These are phyloP conservation scores for Pachyramphus minor DNA, from an alignment of 2,113 vertebrate species.

Conservation along the genomic window DNA sequence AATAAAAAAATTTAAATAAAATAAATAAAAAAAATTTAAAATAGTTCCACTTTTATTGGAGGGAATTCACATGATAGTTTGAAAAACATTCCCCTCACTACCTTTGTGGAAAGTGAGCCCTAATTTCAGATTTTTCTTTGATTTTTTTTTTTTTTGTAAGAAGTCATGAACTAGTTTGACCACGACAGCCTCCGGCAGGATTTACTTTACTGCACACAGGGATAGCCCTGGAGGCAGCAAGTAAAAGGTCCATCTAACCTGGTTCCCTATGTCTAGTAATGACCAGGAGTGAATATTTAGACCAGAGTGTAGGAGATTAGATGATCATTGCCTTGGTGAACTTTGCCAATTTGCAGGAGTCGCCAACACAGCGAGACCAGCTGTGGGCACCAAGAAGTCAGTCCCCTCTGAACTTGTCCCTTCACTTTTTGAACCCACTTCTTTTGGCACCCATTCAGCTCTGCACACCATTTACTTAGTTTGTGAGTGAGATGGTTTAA, in stretches of 20 bases:
- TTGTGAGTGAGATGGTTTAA: background rate
- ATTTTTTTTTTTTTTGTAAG: background rate
- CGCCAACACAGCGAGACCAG: rapidly evolving
- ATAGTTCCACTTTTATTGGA: background rate
- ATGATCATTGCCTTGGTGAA: background rate
- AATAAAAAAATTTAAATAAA: background rate
- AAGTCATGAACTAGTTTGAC: background rate
- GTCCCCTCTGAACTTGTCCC: background rate
- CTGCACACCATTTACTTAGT: background rate
- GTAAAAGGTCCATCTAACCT: background rate
- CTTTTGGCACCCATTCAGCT: background rate
- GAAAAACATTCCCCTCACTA: background rate
- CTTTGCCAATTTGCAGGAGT: background rate
- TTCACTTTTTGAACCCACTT: background rate
- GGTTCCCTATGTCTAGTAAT: background rate
- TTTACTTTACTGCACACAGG: background rate
- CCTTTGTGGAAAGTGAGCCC: background rate
- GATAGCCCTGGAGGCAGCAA: background rate
- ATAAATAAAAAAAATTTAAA: background rate
- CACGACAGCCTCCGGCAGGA: background rate
- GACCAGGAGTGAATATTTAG: background rate
- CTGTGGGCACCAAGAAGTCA: background rate
- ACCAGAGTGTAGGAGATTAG: background rate
- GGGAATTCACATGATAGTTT: background rate
- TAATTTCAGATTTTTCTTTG: background rate